Evolutionary conservation across 2,797 vertebrate species (phyloP), one percentile per base, ranked within the genome.

Genomic region (Valencia hispanica): DNA sequence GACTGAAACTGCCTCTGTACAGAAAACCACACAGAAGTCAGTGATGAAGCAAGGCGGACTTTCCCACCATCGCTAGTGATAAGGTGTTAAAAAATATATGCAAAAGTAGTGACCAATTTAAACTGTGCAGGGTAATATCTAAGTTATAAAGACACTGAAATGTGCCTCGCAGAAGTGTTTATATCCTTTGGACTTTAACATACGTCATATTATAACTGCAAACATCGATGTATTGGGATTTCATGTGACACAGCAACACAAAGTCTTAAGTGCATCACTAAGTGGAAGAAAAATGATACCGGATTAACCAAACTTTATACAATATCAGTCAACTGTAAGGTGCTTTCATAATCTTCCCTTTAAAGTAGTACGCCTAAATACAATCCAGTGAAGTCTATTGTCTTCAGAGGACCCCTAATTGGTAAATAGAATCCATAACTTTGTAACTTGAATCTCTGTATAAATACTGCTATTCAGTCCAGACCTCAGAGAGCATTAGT

Each of bases 1-100:
- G 27, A 84, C 32, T 51, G 34, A 81, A 82, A 83, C 66, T 27
- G 25, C 18, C 41, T 39, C 3, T 72, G 63, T 8, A 59, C 45
- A 17, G 36, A 1, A 68, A 20, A 78, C 57, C 3, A 1, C 36
- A 70, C 4, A 15, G 39, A 65, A n/a, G 5, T 77, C 48, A 22
- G 57, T 22, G 5, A 53, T 8, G 47, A 80, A 74, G 51, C 32
- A 17, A 41, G 3, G 48, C 14, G 43, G 70, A 77, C 73, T 77
- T 82, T 77, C 68, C 55, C 55, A 59, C 15, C 14, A 17, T 41
- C 4, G 4, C 5, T 12, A 17, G 11, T 14, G 1, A 73, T 63
- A 12, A 25, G 17, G 11, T 30, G 43, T 39, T 59, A 74, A 48
- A 9, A 18, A 47, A 32, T 27, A 15, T 1, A 45, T 63, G 53